Evolutionary conservation across 2,797 vertebrate genomes (phyloP), one percentile per base, ranked within the genome.

Genomic region (Chelmon rostratus): DNA sequence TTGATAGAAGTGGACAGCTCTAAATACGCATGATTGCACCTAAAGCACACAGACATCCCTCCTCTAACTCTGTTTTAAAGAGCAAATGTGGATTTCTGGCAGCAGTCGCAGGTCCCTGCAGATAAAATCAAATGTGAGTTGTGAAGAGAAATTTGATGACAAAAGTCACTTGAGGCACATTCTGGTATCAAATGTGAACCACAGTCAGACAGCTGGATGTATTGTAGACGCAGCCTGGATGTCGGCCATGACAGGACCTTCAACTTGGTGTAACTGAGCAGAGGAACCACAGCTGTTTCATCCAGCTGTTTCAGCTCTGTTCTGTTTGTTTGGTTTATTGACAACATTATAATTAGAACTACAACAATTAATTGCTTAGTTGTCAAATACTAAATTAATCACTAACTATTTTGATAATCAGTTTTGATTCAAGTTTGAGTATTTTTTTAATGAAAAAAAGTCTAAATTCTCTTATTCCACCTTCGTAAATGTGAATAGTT

Each of bases 141-240:
- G 77, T 59, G 33, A 64, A 56, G 67, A 0, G 42, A 82, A 86
- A 83, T 57, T 23, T 40, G 42, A 87, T 83, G 79, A 47, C 69
- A 79, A 46, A 69, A 59, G 65, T 81, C 66, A 75, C 75, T 71
- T 66, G 79, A 88, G 85, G 76, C 16, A 6, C 35, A 25, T 76
- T 82, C 54, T 69, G 53, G 57, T 73, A 68, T 76, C 50, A 68
- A 73, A 56, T 33, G 47, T 69, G 52, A 78, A 54, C 65, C 74
- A 7, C 73, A 71, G 76, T 35, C 58, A 9, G 81, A 75, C 69
- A 64, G 57, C 42, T 80, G 70, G 78, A 71, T 71, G 82, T 78
- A 74, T 66, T 79, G 67, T 46, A 3, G 67, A 76, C 63, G 66
- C 68, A 31, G 50, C 68, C 68, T 77, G 79, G 56, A 83, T 65